Conservation (phyloP, 2,888 invertebrate species). For the Drosophila mimica region DNA sequence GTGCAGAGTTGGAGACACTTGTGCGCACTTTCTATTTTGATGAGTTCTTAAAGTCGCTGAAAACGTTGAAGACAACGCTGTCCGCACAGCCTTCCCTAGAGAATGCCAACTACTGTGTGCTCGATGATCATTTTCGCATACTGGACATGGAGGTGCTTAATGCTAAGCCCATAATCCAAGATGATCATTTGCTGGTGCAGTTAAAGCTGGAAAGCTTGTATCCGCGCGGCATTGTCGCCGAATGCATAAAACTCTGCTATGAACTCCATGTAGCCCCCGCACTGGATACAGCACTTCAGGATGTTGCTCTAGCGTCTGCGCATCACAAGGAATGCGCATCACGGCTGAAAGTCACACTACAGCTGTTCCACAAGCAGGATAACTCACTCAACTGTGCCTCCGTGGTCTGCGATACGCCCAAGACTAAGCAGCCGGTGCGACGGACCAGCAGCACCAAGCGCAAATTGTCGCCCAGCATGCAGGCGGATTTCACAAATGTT, state of each 20-base stretch:
- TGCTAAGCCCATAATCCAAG: constrained; percentile 84
- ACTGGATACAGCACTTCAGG: constrained; percentile 50
- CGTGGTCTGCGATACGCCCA: constrained; percentile 89
- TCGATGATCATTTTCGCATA: constrained; percentile 86
- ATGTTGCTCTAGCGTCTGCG: constrained; percentile 27
- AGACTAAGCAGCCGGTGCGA: constrained; percentile 87
- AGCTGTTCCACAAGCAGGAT: constrained; percentile 93
- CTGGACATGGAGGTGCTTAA: constrained; percentile 80
- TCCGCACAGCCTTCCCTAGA: constrained; percentile 81
- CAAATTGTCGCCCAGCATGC: constrained; percentile 88
- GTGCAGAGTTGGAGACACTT: constrained; percentile 90
- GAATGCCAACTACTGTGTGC: constrained; percentile 83
- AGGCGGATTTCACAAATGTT: constrained; percentile 88
- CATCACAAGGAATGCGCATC: constrained; percentile 65
- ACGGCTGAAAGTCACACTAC: constrained; percentile 87
- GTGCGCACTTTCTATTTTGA: constrained; percentile 92
- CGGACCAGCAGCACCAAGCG: constrained; percentile 90
- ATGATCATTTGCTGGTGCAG: constrained; percentile 86
- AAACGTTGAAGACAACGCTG: constrained; percentile 79
- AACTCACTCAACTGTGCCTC: constrained; percentile 91
- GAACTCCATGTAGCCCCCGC: constrained; percentile 86
- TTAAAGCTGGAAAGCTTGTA: constrained; percentile 87
- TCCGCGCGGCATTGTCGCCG: constrained; percentile 89
- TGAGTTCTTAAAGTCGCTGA: constrained; percentile 91
- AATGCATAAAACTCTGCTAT: constrained; percentile 88